Percentiles rank a stretch among this genome's conserved stretches.
These are phyloP conservation scores for Sinosuthora webbiana DNA, from an alignment of 2,113 vertebrate genomes.

Conservation along the genomic window DNA sequence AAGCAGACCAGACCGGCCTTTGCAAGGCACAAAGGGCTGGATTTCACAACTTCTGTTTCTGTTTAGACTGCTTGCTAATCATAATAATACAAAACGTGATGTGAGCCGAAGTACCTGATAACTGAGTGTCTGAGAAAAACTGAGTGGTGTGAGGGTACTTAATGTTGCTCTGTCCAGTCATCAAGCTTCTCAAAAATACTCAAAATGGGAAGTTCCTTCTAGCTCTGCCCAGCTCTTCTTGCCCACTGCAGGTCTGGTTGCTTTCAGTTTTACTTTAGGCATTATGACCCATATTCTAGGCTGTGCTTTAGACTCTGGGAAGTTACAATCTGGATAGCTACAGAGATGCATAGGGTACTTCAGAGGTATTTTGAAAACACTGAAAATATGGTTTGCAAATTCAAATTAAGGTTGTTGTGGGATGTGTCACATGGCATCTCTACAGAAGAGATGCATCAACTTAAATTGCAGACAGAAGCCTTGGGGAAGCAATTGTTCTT, in stretches of 20 bases:
- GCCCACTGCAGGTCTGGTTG: neutral
- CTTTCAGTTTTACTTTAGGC: neutral
- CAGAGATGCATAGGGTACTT: neutral
- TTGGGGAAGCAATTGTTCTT: slow-evolving; percentile 33
- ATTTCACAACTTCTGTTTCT: neutral
- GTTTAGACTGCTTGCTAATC: neutral
- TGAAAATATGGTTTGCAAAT: neutral
- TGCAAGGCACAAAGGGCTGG: neutral
- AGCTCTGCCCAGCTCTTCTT: neutral
- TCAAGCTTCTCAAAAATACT: neutral
- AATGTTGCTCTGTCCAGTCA: neutral
- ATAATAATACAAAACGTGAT: neutral
- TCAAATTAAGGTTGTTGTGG: neutral
- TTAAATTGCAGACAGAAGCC: slow-evolving; percentile 38
- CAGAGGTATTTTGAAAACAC: neutral
- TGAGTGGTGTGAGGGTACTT: neutral
- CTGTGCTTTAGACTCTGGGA: neutral
- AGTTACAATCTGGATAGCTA: neutral
- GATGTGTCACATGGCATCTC: neutral
- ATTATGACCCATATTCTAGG: neutral
- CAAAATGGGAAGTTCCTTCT: neutral
- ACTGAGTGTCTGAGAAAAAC: neutral
- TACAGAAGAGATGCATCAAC: neutral
- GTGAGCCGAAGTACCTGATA: neutral
- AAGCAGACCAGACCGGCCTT: neutral